Conservation (phyloP, 2,888 invertebrate genomes). For the Phorcus lineatus region DNA sequence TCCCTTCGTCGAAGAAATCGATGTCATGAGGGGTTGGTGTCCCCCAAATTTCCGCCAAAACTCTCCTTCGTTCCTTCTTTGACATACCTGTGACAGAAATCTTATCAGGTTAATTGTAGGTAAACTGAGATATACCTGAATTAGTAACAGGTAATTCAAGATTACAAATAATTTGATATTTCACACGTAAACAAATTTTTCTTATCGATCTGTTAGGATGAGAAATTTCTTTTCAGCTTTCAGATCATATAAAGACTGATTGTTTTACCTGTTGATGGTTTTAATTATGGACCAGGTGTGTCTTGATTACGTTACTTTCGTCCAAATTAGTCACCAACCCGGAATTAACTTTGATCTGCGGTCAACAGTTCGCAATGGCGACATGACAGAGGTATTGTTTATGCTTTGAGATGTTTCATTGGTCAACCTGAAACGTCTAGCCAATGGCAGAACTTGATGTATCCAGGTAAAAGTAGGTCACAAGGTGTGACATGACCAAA, state of each 20-base stretch:
- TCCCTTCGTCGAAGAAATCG: constrained; percentile 69
- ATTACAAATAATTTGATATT: neutral
- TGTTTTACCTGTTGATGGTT: too few relatives aligned
- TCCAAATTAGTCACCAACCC: too few relatives aligned
- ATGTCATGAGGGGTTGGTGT: constrained; percentile 66
- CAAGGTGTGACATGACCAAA: constrained; percentile 6
- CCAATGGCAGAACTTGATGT: neutral
- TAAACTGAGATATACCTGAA: neutral
- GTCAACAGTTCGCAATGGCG: neutral
- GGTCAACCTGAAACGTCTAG: neutral
- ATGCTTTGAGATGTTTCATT: neutral
- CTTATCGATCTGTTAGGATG: too few relatives aligned
- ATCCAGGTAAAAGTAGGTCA: neutral
- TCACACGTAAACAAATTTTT: too few relatives aligned
- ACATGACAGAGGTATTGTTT: constrained; percentile 19
- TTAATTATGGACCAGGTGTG: too few relatives aligned
- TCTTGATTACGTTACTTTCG: too few relatives aligned
- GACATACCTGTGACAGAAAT: constrained; percentile 24
- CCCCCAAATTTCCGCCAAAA: constrained; percentile 64
- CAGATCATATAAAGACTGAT: too few relatives aligned
- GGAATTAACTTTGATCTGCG: neutral
- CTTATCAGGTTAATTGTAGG: neutral
- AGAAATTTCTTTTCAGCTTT: too few relatives aligned
- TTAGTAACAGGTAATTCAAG: neutral
- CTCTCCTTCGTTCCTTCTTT: constrained; percentile 62